These are phyloP conservation scores for Cybosia mesomella DNA, from an alignment of 2,888 invertebrate genomes.

Conservation along the genomic window DNA sequence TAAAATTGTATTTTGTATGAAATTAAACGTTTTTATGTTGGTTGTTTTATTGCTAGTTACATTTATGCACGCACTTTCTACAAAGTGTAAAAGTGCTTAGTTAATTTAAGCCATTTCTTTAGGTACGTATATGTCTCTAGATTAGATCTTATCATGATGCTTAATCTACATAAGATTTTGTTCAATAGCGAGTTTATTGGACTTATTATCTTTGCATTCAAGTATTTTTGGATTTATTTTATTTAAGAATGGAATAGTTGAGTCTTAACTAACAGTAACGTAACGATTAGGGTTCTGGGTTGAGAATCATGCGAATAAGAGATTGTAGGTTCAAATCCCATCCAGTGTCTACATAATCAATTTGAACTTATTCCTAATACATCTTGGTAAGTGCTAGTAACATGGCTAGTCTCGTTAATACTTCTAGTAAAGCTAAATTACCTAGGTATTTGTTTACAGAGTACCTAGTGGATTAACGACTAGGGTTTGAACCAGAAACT, in stretches of 20 bases:
- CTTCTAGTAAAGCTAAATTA: no score
- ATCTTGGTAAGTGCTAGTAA: no score
- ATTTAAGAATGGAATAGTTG: background rate
- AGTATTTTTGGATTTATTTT: no score
- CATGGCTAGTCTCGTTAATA: no score
- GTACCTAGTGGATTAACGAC: no score
- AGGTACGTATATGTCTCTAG: background rate
- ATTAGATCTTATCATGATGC: background rate
- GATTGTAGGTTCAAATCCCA: background rate
- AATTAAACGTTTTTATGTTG: constrained; percentile 40
- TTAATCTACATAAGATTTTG: background rate
- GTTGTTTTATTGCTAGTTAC: constrained; percentile 41
- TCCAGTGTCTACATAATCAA: no score
- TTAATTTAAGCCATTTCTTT: constrained; percentile 15
- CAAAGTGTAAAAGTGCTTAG: constrained; percentile 15
- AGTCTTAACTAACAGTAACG: background rate
- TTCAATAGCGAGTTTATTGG: background rate
- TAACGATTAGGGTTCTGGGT: no score
- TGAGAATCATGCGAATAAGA: background rate
- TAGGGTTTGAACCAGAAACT: background rate
- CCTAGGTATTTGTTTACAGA: no score
- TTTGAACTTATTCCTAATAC: no score
- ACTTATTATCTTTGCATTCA: background rate
- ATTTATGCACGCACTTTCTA: constrained; percentile 14
- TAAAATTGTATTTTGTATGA: constrained; percentile 22